Conservation (phyloP, 2,113 vertebrate genomes). For the Tyrannus savana region DNA sequence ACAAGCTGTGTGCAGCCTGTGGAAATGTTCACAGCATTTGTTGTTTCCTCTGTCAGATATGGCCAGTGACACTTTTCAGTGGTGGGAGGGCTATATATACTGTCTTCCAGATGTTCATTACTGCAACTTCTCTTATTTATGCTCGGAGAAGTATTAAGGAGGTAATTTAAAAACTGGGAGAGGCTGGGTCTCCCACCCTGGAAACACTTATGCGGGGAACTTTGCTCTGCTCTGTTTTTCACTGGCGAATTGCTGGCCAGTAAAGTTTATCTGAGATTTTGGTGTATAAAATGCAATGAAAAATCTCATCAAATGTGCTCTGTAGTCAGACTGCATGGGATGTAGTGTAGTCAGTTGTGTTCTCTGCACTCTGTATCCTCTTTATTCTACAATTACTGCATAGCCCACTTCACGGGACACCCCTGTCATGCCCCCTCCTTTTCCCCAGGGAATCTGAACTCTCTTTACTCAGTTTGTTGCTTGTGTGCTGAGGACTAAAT, state of each 20-base stretch:
- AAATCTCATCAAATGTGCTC: neutral
- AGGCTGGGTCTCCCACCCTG: conserved; percentile 40
- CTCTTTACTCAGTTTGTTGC: neutral
- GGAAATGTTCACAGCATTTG: conserved; percentile 17
- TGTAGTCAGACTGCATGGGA: neutral
- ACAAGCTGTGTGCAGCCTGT: conserved; percentile 22
- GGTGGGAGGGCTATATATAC: neutral
- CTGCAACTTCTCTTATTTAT: conserved; percentile 25
- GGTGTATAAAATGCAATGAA: neutral
- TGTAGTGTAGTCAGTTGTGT: neutral
- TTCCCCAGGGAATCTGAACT: neutral
- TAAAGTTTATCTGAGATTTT: conserved; percentile 13
- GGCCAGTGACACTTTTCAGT: neutral
- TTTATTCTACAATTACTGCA: neutral
- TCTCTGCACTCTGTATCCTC: neutral
- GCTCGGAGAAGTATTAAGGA: conserved; percentile 1
- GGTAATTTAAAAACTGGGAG: conserved; percentile 11
- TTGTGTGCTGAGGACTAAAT: neutral
- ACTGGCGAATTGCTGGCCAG: neutral
- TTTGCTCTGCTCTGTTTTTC: neutral
- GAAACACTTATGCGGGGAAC: conserved; percentile 13
- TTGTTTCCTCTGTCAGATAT: neutral
- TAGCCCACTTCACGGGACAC: accelerated
- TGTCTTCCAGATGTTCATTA: conserved; percentile 51
- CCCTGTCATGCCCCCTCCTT: neutral